These are phyloP conservation scores for Tryphoninae sp. DNA, from an alignment of 2,888 invertebrate genomes.

Conservation along the genomic window DNA sequence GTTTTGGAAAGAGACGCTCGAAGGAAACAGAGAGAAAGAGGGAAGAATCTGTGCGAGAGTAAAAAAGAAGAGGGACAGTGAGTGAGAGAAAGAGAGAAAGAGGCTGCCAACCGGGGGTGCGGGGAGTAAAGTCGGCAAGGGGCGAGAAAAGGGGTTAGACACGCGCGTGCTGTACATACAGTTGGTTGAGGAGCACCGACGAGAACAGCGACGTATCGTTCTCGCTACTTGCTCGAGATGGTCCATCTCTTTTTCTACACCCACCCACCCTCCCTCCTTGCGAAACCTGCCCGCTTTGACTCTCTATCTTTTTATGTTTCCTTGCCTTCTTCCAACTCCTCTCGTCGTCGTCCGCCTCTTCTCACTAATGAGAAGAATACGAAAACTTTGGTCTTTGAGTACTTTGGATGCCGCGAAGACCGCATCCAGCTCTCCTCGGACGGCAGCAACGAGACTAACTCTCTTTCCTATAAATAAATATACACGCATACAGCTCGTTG, in stretches of 20 bases:
- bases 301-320: conserved; percentile 47
- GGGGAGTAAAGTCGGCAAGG: conserved; percentile 49
- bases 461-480: conserved; percentile 2
- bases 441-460: conserved; percentile 5
- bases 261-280: conserved; percentile 57
- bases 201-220: conserved; percentile 68
- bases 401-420: conserved; percentile 49
- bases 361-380: conserved; percentile 64
- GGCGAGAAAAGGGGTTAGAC: conserved; percentile 64
- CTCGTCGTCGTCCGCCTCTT: conserved; percentile 30
- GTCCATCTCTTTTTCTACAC: conserved; percentile 74
- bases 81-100: conserved; percentile 37
- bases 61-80: conserved; percentile 55
- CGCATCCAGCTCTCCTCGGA: conserved; percentile 5
- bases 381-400: conserved; percentile 63
- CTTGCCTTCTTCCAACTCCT: conserved; percentile 34
- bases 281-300: conserved; percentile 21
- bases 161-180: conserved; percentile 18
- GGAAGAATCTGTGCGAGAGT: conserved; percentile 45
- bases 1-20: conserved; percentile 46
- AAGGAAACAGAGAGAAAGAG: conserved; percentile 45
- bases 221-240: conserved; percentile 68
- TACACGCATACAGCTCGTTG: background rate
- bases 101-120: conserved; percentile 23
- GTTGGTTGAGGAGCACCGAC: conserved; percentile 65